These are phyloP conservation scores for Bergia puertoricense DNA, from an alignment of 92 coral and sea anemone species.

Conservation along the genomic window DNA sequence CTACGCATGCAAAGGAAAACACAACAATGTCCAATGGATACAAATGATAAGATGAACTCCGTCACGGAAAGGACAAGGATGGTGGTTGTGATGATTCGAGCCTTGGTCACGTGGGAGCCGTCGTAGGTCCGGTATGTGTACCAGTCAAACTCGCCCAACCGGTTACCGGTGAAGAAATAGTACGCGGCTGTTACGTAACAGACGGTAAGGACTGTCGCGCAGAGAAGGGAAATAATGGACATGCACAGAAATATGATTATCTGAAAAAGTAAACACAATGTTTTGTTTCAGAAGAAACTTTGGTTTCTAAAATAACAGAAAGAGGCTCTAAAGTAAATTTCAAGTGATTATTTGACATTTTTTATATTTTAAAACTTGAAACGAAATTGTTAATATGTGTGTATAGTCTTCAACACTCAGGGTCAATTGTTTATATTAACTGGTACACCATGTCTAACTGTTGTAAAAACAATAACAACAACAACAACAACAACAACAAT, in stretches of 20 bases:
- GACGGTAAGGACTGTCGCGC: background rate
- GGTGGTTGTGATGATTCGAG: background rate
- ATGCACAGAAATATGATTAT: constrained; percentile 5
- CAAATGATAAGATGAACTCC: constrained; percentile 6
- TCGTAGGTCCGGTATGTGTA: constrained; percentile 27
- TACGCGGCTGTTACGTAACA: constrained; percentile 7
- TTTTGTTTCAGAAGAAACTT: background rate
- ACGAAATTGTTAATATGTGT: no score
- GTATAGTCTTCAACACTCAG: no score
- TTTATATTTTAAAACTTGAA: no score
- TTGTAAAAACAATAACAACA: no score
- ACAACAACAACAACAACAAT: no score
- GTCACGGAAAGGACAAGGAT: background rate
- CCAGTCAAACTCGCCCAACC: constrained; percentile 28
- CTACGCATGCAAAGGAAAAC: constrained; percentile 6
- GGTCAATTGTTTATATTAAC: no score
- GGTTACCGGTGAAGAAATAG: constrained; percentile 15
- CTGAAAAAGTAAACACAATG: background rate
- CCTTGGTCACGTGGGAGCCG: constrained; percentile 26
- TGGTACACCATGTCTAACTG: no score
- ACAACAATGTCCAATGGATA: background rate
- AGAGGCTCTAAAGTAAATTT: background rate
- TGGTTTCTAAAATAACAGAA: background rate
- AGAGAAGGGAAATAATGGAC: background rate
- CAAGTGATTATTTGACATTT: no score